Base-by-base conservation (phyloP, 2,113 vertebrate species). In the Erinaceus europaeus region DNA sequence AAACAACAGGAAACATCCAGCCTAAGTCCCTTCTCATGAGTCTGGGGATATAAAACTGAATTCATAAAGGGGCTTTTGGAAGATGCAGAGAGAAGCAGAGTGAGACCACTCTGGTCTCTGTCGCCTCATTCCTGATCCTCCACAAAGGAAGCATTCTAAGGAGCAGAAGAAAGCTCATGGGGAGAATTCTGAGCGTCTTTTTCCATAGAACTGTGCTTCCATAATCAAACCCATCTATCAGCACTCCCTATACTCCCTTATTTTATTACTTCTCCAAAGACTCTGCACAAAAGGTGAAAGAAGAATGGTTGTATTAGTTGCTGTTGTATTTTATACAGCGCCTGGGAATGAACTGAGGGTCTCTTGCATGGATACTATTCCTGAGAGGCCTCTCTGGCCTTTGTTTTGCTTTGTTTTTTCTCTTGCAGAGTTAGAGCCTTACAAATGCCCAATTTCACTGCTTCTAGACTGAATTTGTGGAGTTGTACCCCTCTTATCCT, bases 261-360 rank as follows among this genome's bases (percentile, higher is more conserved):
- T 53, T 79, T 76, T 90, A 20, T 55, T 84, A 8, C 89, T 80
- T 90, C 64, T 84, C 55, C 10, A 78, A 84, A 64, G 21, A 44
- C 36, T 79, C 61, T 91, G 4, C 27, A 29, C 44, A 77, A 20
- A 62, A 18, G 38, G 32, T 40, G 75, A 76, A 86, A 55, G 18
- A 36, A 59, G 1, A 79, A 61, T 29, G 25, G 29, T 25, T 65
- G n/a, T 53, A 2, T 73, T 89, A 32, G 53, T 91, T 71, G 64
- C 38, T 57, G n/a, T n/a, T n/a, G n/a, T n/a, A n/a, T n/a, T n/a
- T n/a, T n/a, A n/a, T n/a, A n/a, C n/a, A n/a, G n/a, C n/a, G n/a
- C n/a, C n/a, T n/a, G n/a, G n/a, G n/a, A n/a, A n/a, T n/a, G n/a
- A n/a, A n/a, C n/a, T n/a, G n/a, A n/a, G n/a, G n/a, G n/a, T n/a